These are phyloP conservation scores for Diceros bicornis DNA, from an alignment of 2,797 vertebrate species.

Conservation along the genomic window DNA sequence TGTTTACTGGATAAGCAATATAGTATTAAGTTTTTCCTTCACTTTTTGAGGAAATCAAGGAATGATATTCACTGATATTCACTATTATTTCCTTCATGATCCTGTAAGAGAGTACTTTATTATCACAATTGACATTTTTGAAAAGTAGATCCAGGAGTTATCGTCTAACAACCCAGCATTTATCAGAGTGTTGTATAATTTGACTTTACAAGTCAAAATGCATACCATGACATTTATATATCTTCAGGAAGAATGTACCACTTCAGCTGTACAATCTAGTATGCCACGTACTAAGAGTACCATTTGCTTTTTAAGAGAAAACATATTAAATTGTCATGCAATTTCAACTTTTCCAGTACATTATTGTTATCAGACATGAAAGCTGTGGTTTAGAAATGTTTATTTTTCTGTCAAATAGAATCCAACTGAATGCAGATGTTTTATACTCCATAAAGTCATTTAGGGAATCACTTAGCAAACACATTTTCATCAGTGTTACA, in stretches of 20 bases:
- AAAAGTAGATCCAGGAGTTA: not conserved
- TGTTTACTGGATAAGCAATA: not conserved
- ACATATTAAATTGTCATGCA: conserved; percentile 43
- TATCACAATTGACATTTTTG: not conserved
- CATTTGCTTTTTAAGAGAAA: conserved; percentile 63
- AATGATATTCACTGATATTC: not conserved
- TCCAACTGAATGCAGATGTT: conserved; percentile 61
- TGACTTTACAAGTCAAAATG: not conserved
- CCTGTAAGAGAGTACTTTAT: not conserved
- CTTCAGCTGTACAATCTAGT: not conserved
- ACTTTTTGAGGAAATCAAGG: not conserved
- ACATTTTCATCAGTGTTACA: conserved; percentile 61
- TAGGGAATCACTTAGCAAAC: conserved; percentile 68
- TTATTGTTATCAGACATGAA: conserved; percentile 53
- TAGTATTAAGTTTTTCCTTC: not conserved
- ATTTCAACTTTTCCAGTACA: conserved; percentile 57
- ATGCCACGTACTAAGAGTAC: not conserved
- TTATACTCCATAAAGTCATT: conserved; percentile 70
- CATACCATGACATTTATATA: not conserved
- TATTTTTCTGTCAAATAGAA: conserved; percentile 66
- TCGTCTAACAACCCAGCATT: not conserved
- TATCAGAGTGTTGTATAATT: not conserved
- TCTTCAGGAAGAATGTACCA: conserved; percentile 9
- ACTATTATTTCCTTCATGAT: not conserved
- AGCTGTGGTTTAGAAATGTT: conserved; percentile 35